Evolutionary conservation across 2,113 vertebrate genomes (phyloP).

Genomic region (Brachyistius frenatus): DNA sequence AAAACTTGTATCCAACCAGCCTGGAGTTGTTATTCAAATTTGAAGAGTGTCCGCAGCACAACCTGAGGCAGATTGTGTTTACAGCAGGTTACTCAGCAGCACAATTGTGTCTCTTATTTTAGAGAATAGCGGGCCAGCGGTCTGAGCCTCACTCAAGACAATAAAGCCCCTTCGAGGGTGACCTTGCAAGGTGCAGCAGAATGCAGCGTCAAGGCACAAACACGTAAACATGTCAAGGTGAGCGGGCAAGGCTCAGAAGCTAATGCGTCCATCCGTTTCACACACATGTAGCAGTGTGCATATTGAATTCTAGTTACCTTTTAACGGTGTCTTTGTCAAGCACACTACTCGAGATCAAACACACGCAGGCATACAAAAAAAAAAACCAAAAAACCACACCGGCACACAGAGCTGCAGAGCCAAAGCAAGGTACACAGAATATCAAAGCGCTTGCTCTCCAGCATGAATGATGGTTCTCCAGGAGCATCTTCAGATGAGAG

Average conservation of each 20-base stretch:
- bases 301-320: conserved; percentile 27
- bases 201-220: background rate
- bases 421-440: conserved; percentile 38
- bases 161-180: conserved; percentile 16
- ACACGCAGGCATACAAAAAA: background rate
- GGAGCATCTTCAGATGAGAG: conserved; percentile 60
- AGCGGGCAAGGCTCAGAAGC: background rate
- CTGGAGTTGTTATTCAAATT: conserved; percentile 56
- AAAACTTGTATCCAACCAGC: conserved; percentile 50
- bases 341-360: conserved; percentile 52
- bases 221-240: conserved; percentile 9
- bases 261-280: background rate
- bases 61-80: conserved; percentile 51
- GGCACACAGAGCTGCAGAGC: background rate
- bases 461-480: conserved; percentile 64
- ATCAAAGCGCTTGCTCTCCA: conserved; percentile 53
- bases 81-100: conserved; percentile 39
- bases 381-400: conserved; percentile 13
- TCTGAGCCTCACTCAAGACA: conserved; percentile 23
- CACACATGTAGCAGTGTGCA: conserved; percentile 9
- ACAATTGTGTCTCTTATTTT: conserved; percentile 40
- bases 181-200: conserved; percentile 25
- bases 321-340: conserved; percentile 9
- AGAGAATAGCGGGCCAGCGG: conserved; percentile 20
- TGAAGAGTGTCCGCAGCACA: conserved; percentile 47